A percentile compares a stretch with the other conserved stretches of the same genome.
phyloP scores from a whole-genome alignment of 2,113 vertebrate species.

The Dinomys branickii region DNA sequence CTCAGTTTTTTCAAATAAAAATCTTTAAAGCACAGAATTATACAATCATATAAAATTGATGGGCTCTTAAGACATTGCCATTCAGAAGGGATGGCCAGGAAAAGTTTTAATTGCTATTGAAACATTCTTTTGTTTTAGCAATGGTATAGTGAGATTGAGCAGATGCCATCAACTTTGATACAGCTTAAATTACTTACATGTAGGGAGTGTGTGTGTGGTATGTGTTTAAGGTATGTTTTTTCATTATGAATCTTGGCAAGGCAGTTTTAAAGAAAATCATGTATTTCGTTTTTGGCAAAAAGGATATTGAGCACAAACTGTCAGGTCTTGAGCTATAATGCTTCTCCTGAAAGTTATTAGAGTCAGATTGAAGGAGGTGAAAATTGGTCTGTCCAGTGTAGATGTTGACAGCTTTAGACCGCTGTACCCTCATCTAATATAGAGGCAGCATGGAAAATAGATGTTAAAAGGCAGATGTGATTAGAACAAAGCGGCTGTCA shows the following conservation, averaged over 20 bases:
- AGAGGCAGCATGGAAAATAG: neutral
- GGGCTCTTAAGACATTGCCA: neutral
- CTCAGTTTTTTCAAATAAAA: neutral
- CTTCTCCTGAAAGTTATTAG: conserved; percentile 40
- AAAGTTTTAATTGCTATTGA: conserved; percentile 9
- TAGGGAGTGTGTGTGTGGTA: neutral
- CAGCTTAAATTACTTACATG: conserved; percentile 33
- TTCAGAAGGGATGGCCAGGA: neutral
- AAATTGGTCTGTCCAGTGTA: conserved; percentile 68
- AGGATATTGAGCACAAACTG: conserved; percentile 45
- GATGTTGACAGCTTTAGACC: conserved; percentile 51
- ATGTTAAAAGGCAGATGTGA: conserved; percentile 57
- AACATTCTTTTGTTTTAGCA: neutral
- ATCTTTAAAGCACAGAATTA: conserved; percentile 30
- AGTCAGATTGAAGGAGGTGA: conserved; percentile 64
- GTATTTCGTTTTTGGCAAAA: conserved; percentile 55
- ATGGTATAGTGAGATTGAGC: conserved; percentile 31
- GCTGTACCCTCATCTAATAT: neutral
- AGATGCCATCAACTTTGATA: neutral
- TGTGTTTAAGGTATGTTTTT: neutral
- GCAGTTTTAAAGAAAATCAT: conserved; percentile 59
- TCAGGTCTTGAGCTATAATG: conserved; percentile 59
- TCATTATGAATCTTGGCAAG: conserved; percentile 47
- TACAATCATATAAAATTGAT: conserved; percentile 31
- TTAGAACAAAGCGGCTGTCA: conserved; percentile 53